Percentiles rank a stretch among this genome's conserved stretches.
These are phyloP conservation scores for Pterostichus madidus DNA, from an alignment of 2,888 invertebrate genomes.

Conservation along the genomic window DNA sequence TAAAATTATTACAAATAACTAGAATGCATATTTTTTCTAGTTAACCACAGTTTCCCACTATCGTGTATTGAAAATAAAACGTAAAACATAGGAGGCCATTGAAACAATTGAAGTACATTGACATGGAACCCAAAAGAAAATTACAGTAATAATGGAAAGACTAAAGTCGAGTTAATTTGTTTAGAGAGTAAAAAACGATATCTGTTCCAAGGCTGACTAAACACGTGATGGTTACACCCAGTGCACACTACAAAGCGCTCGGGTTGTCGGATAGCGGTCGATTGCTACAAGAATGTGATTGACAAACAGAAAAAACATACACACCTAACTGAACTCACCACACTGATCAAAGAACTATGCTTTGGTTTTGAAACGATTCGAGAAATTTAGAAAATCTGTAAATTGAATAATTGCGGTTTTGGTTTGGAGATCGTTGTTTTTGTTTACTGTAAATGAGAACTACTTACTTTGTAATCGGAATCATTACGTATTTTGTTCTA, in stretches of 20 bases:
- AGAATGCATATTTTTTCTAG: no score
- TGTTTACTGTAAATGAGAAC: background rate
- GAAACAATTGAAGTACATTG: constrained; percentile 53
- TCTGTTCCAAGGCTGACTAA: constrained; percentile 55
- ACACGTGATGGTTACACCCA: constrained; percentile 54
- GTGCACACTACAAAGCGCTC: background rate
- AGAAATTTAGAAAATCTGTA: constrained; percentile 53
- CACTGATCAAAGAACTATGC: background rate
- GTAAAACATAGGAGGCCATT: constrained; percentile 28
- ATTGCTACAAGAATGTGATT: constrained; percentile 37
- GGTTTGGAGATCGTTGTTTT: background rate
- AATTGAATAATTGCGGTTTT: constrained; percentile 18
- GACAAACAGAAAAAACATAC: constrained; percentile 28
- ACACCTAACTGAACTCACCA: constrained; percentile 37
- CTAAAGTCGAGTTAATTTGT: constrained; percentile 46
- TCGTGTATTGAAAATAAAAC: no score
- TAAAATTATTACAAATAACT: no score
- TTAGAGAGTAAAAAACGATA: constrained; percentile 44
- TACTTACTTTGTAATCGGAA: background rate
- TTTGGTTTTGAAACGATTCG: constrained; percentile 8
- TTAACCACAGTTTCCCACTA: no score
- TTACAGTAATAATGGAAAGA: constrained; percentile 54
- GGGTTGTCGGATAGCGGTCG: background rate
- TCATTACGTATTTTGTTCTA: background rate
- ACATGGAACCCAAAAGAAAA: constrained; percentile 53